Evolutionary conservation across 2,797 vertebrate species (phyloP).

Genomic region (Dryobates pubescens): DNA sequence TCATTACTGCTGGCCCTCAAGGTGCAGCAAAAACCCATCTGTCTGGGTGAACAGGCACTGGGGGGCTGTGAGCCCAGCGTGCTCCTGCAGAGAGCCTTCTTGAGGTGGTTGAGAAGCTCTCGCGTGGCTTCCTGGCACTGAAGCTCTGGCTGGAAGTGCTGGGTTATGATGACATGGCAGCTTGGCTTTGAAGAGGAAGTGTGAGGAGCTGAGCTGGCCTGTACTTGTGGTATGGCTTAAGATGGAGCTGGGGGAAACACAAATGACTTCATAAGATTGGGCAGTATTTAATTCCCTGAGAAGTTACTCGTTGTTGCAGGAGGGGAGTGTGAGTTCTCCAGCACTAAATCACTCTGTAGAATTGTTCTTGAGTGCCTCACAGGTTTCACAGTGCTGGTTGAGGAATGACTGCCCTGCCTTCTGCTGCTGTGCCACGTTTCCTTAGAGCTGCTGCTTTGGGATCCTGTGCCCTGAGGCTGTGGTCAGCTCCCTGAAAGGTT

Average conservation of each 20-base stretch:
- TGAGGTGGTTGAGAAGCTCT: neutral
- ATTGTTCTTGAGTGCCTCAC: neutral
- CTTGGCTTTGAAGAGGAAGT: slow-evolving; percentile 25
- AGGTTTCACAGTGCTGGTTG: neutral
- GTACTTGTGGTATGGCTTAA: fast-evolving
- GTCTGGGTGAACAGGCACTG: neutral
- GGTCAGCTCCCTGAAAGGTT: neutral
- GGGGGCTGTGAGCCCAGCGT: neutral
- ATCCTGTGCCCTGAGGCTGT: neutral
- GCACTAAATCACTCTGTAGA: fast-evolving
- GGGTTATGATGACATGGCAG: slow-evolving; percentile 58
- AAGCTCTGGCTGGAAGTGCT: neutral
- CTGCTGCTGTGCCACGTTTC: neutral
- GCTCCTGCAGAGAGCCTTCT: neutral
- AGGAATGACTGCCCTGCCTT: neutral
- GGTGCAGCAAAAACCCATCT: neutral
- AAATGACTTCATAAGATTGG: fast-evolving
- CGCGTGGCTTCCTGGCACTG: neutral
- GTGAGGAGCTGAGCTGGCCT: slow-evolving; percentile 26
- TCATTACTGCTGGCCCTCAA: neutral
- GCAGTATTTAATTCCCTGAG: neutral
- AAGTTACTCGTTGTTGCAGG: neutral
- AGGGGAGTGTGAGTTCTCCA: neutral
- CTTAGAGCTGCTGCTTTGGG: neutral
- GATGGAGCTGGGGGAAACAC: neutral